Conservation (phyloP, 1,140 invertebrate genomes). For the Mya arenaria region DNA sequence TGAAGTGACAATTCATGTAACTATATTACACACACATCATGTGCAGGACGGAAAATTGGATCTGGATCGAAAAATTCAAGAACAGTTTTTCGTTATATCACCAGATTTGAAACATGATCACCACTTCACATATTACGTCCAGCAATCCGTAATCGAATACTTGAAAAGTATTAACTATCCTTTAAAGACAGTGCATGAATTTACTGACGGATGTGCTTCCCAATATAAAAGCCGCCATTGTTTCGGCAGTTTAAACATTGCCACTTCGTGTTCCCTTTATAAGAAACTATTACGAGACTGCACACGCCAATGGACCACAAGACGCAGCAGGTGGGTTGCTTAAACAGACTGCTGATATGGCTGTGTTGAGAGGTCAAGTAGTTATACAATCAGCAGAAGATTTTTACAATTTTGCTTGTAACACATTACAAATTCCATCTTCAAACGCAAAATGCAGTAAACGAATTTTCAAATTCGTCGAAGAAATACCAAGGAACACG, state of each 20-base stretch:
- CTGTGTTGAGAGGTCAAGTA: not conserved
- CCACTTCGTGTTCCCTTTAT: not conserved
- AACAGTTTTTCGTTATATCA: constrained; percentile 45
- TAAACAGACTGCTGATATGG: too few species aligned
- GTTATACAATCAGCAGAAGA: not conserved
- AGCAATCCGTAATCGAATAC: not conserved
- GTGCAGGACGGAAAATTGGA: constrained; percentile 35
- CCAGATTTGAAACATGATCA: constrained; percentile 31
- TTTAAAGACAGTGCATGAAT: constrained; percentile 32
- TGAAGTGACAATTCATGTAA: constrained; percentile 43
- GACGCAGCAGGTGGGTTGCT: too few species aligned
- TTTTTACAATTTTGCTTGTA: not conserved
- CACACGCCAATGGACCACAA: not conserved
- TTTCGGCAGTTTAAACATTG: constrained; percentile 29
- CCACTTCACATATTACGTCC: constrained; percentile 19
- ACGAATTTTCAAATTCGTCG: not conserved
- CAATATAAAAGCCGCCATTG: constrained; percentile 55
- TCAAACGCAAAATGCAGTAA: not conserved
- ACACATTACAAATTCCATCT: not conserved
- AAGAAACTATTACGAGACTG: not conserved
- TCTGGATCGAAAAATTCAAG: constrained; percentile 4
- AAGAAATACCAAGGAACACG: not conserved
- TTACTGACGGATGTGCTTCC: constrained; percentile 41
- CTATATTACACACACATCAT: constrained; percentile 39
- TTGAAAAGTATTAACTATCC: not conserved